Evolutionary conservation across 2,888 invertebrate genomes (phyloP), one percentile per base, ranked within the genome.

Genomic region (Xestia sexstrigata): DNA sequence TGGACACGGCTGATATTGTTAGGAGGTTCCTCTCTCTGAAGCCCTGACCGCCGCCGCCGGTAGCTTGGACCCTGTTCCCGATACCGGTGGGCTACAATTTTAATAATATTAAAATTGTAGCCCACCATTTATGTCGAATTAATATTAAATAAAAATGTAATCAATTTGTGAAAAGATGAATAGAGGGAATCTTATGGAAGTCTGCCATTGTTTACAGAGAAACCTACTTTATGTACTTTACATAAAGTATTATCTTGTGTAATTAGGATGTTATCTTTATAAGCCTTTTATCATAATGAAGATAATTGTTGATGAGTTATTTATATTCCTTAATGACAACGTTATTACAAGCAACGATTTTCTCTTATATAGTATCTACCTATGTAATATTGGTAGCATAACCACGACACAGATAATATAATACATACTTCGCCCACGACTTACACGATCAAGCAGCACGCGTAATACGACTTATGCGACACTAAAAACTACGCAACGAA

Each of bases 301-400:
- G 71, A 63, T 83, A 55, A 74, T 60, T 35, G 42, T 55, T 78
- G 52, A 60, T 71, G 66, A 15, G 39, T 49, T 62, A 76, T 83
- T 60, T 73, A 65, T 60, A 52, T 45, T 42, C 8, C 17, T 15
- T 45, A 39, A 66, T 67, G 35, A 70, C 11, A 17, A 39, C 0
- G 7, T 42, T 23, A n/a, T 30, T 39, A 15, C 6, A 30, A 15
- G 2, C 39, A 11, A 47, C 13, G 52, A 23, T 39, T 39, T 39
- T 26, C 26, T n/a, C 3, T 23, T 11, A n/a, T 6, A 23, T 8
- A 1, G 17, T 3, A n/a, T 6, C 6, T 62, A 62, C 5, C 62
- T 23, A 13, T 35, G 2, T 45, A 42, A 3, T 39, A 15, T 63
- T 76, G 11, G 2, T 20, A 7, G 3, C 8, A 60, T 60, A 30